Conservation (phyloP, 2,113 vertebrate species). For the Agelaius phoeniceus region DNA sequence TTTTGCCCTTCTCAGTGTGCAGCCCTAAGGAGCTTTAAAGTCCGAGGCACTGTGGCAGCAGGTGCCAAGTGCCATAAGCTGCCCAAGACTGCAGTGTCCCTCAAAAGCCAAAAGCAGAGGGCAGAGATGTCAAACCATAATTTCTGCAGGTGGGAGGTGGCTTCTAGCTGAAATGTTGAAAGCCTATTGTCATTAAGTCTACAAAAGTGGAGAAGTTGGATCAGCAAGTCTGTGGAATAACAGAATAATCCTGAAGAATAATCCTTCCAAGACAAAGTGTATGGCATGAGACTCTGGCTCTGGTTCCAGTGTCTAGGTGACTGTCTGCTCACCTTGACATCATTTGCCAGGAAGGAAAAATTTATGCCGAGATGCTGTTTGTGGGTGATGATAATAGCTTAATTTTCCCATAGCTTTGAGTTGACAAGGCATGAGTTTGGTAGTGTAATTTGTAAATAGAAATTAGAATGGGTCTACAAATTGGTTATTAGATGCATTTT, state of each 20-base stretch:
- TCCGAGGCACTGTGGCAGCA: not conserved
- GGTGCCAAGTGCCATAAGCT: not conserved
- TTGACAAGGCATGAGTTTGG: not conserved
- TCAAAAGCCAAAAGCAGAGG: not conserved
- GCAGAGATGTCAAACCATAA: not conserved
- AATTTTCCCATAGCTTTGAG: not conserved
- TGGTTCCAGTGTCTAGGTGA: not conserved
- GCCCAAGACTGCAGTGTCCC: not conserved
- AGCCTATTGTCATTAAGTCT: not conserved
- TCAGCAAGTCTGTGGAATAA: not conserved
- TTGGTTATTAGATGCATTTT: not conserved
- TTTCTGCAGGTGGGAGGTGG: not conserved
- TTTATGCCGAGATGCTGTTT: not conserved
- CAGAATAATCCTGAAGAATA: not conserved
- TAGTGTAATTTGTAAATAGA: slow-evolving; percentile 5
- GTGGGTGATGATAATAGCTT: not conserved
- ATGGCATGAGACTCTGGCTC: not conserved
- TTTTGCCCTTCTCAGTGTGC: not conserved
- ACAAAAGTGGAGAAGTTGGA: not conserved
- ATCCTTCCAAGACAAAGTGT: not conserved
- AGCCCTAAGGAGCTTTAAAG: not conserved
- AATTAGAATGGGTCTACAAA: not conserved
- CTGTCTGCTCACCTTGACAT: slow-evolving; percentile 19
- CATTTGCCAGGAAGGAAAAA: not conserved
- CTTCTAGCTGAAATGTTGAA: not conserved